A percentile compares a stretch with the other conserved stretches of the same genome.
These are phyloP conservation scores for Lottia scabra DNA, from an alignment of 2,888 invertebrate species.

Conservation along the genomic window DNA sequence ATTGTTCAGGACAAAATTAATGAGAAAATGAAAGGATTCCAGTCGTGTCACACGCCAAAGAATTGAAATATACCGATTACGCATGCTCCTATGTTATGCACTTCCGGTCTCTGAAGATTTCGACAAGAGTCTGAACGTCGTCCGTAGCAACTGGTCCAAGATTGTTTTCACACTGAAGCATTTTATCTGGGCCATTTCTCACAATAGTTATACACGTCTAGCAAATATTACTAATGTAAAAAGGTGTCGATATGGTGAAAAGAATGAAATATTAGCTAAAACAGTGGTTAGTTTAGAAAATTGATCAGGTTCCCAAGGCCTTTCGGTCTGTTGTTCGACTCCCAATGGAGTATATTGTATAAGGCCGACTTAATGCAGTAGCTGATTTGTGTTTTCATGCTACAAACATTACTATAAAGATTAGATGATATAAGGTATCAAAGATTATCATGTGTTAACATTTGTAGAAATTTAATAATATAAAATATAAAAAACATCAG, in stretches of 20 bases:
- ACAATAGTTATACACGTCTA: neutral
- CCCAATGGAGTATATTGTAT: neutral
- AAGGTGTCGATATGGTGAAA: neutral
- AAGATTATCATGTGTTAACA: neutral
- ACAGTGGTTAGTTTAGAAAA: neutral
- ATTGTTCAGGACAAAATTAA: neutral
- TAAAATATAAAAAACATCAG: neutral
- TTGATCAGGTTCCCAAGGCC: neutral
- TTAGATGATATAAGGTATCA: neutral
- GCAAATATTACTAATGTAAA: constrained; percentile 4
- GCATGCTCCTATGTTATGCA: neutral
- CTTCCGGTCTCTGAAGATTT: constrained; percentile 4
- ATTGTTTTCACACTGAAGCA: no score
- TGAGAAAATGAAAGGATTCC: neutral
- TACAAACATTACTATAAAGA: neutral
- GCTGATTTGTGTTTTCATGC: neutral
- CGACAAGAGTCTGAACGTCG: neutral
- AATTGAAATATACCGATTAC: neutral
- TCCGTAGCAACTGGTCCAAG: neutral
- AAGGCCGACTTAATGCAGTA: neutral
- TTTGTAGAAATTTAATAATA: neutral
- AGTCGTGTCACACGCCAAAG: neutral
- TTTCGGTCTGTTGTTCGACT: neutral
- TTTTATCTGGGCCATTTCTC: no score
- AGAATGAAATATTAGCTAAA: neutral